A percentile compares a stretch with the other conserved stretches of the same genome.
These are phyloP conservation scores for human DNA, from an alignment of 2,113 vertebrate genomes.

Conservation along the genomic window DNA sequence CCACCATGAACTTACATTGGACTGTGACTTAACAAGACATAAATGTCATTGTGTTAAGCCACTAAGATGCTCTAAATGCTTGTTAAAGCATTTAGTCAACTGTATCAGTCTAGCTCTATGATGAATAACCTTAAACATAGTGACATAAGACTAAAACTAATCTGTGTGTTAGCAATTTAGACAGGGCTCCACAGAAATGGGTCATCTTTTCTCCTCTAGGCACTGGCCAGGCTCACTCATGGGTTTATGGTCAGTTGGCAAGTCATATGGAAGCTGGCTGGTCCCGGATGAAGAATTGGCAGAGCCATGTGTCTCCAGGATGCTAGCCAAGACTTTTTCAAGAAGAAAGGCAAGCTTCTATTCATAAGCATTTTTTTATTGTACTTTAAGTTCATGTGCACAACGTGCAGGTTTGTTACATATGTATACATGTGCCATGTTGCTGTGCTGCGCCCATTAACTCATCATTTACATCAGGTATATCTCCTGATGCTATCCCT, in stretches of 20 bases:
- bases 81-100: background rate
- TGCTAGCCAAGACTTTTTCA: background rate
- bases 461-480: no score
- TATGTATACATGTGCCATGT: no score
- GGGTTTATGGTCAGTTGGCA: background rate
- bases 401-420: no score
- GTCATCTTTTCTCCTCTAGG: background rate
- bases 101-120: background rate
- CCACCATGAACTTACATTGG: background rate
- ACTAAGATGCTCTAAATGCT: background rate
- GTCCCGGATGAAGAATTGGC: background rate
- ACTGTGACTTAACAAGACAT: background rate
- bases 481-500: no score
- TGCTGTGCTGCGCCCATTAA: no score
- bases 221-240: background rate
- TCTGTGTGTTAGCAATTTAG: background rate
- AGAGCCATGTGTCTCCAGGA: background rate
- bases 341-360: background rate
- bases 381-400: no score
- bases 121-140: background rate
- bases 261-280: background rate
- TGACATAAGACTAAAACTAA: background rate
- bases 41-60: background rate
- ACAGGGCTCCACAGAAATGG: background rate
- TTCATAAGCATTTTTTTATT: background rate